phyloP scores from a whole-genome alignment of 2,888 invertebrate genomes.

The Lordiphosa andalusiaca region DNA sequence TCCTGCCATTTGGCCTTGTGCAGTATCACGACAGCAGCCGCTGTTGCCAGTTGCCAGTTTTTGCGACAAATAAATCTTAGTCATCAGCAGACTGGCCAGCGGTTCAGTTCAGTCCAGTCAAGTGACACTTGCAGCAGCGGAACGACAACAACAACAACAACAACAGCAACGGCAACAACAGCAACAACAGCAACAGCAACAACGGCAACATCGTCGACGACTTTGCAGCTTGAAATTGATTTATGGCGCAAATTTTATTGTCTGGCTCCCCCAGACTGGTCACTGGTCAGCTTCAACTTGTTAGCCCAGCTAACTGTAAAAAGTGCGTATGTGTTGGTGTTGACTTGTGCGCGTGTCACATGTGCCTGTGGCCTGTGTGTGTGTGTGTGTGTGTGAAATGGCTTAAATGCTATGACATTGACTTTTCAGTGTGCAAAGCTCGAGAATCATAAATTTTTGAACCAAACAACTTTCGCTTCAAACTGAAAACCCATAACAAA shows the following conservation, averaged over 20 bases:
- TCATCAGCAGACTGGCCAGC: conserved; percentile 49
- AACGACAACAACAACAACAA: conserved; percentile 15
- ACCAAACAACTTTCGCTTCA: conserved; percentile 49
- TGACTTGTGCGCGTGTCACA: conserved; percentile 56
- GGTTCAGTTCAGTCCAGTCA: conserved; percentile 30
- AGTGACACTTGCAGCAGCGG: conserved; percentile 57
- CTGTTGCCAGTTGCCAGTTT: conserved; percentile 76
- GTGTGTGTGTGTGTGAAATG: conserved; percentile 21
- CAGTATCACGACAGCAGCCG: conserved; percentile 79
- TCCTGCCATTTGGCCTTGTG: conserved; percentile 77
- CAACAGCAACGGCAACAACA: conserved; percentile 23
- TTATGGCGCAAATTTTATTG: conserved; percentile 72
- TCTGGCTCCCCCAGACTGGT: conserved; percentile 49
- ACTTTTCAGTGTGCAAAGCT: conserved; percentile 32
- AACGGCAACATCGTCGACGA: conserved; percentile 45
- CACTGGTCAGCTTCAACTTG: conserved; percentile 54
- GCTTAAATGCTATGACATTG: conserved; percentile 46
- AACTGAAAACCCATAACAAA: conserved; percentile 6
- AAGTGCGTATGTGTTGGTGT: conserved; percentile 66
- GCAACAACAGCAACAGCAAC: conserved; percentile 22
- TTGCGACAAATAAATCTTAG: conserved; percentile 73
- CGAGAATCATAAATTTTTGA: conserved; percentile 27
- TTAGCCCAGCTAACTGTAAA: conserved; percentile 62
- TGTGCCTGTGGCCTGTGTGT: conserved; percentile 30
- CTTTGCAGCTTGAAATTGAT: conserved; percentile 70